Conservation (phyloP, 1,140 invertebrate species). For the Drosophila pseudoananassae region DNA sequence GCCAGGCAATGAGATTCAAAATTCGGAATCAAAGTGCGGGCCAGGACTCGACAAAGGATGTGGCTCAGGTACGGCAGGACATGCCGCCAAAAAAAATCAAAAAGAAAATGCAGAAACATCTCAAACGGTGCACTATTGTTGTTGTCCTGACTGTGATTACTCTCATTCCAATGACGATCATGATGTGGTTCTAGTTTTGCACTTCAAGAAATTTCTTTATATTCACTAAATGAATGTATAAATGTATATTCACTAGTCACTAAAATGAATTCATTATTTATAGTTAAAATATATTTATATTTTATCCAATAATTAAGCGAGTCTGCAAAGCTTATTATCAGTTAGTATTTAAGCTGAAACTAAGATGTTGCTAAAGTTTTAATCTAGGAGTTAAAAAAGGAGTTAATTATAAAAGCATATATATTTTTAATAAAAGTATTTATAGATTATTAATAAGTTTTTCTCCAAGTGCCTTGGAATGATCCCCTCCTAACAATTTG, state of each 20-base stretch:
- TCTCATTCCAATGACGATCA: constrained; percentile 47
- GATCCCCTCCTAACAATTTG: constrained; percentile 29
- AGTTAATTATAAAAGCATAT: too few species aligned
- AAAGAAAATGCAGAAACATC: constrained; percentile 37
- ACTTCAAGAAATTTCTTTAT: neutral
- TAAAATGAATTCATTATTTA: too few species aligned
- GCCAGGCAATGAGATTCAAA: constrained; percentile 59
- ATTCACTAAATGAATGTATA: too few species aligned
- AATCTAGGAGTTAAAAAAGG: too few species aligned
- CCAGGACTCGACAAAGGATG: constrained; percentile 54
- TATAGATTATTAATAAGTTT: neutral
- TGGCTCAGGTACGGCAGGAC: constrained; percentile 60
- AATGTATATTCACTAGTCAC: too few species aligned
- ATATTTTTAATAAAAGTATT: neutral
- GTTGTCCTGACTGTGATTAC: constrained; percentile 62
- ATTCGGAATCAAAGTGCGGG: constrained; percentile 62
- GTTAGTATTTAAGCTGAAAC: too few species aligned
- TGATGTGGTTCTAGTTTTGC: constrained; percentile 27
- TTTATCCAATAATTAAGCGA: too few species aligned
- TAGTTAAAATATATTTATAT: neutral
- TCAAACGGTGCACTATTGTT: constrained; percentile 71
- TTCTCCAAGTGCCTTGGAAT: constrained; percentile 16
- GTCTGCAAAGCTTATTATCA: too few species aligned
- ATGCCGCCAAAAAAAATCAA: constrained; percentile 63
- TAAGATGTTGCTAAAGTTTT: too few species aligned